Base-by-base conservation (phyloP, 2,888 invertebrate species). In the Drosophila niveifrons region DNA sequence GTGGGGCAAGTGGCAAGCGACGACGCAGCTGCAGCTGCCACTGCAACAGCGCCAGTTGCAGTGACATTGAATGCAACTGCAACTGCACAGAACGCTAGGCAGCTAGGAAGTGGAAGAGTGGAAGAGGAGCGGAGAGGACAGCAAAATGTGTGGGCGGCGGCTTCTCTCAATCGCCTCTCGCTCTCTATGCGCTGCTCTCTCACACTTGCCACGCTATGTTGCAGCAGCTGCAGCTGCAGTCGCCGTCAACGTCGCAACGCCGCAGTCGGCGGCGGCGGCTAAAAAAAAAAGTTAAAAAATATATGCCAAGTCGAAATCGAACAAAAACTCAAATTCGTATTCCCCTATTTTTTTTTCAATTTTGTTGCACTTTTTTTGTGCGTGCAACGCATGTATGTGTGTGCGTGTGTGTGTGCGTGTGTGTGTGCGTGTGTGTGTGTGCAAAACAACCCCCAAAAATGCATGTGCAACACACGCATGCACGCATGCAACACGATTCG, bases 281-380 rank as follows among this genome's bases (percentile, higher is more conserved):
- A 15, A 61, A 47, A 72, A 75, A 67, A 73, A 47, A 39, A 53
- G 11, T 61, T 69, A 66, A 86, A 88, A 86, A 86, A 86, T 88
- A 88, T 82, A 88, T 82, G 88, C 74, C 85, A 82, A 78, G 63
- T 70, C 23, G 74, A 76, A 78, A 81, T 78, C 69, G 70, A 71
- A 80, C 73, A 74, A 73, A 50, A 72, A 55, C 48, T 66, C 70
- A 72, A 80, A 78, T 75, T 70, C 80, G 84, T 79, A 88, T 90
- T 90, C 88, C 90, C 91, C 91, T 90, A 87, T 83, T 90, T 90
- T 86, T 90, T 86, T 80, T 36, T 43, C 58, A 65, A 66, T 75
- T 65, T 71, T 82, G 59, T 72, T 67, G 68, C 69, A 55, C 65
- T 36, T 68, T 82, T 85, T 81, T 78, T 79, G 69, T 89, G 82